Base-by-base conservation (phyloP, 1,140 invertebrate species). In the Diachasma alloeum region DNA sequence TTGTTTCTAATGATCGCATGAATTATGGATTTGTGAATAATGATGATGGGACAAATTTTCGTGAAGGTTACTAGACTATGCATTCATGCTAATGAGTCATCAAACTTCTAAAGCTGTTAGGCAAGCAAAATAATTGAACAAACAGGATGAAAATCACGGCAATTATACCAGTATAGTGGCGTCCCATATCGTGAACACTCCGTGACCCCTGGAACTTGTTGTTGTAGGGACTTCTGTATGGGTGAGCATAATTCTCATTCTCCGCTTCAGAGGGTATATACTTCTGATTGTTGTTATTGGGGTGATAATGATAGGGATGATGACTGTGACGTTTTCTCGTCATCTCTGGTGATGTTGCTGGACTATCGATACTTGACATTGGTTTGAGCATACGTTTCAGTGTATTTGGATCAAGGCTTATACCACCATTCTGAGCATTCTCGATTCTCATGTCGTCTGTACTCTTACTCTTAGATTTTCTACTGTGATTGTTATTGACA, bases 331-430 rank as follows among this genome's bases (percentile, higher is more conserved):
- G 90, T 24, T 95, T 92, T 19, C 95, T 91, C 0, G 94, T 93
- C 93, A 96, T 95, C 91, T 97, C 96, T 9, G 96, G 96, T 73
- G 95, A 96, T 13, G 95, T 96, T 10, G 95, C 95, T 4, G 95
- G 95, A 85, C 95, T 96, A 82, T 96, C 95, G 73, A 93, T 93
- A 81, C 94, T 95, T 24, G 96, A 94, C 92, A 98, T 95, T 24
- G 97, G 97, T 83, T 98, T 97, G 78, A 98, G 90, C 95, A 98
- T 97, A 59, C 95, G 92, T 86, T 98, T 98, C 78, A 98, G 90
- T 0, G 96, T 97, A 86, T 95, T 96, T 79, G 96, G 95, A 88
- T 96, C 96, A 83, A 92, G 80, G 82, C 87, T 91, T 76, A 91
- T 87, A 36, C 90, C 90, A 76, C 88, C 87, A 80, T 91, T 91